A percentile compares a stretch with the other conserved stretches of the same genome.
Conservation (phyloP, 2,113 vertebrate genomes). For the Phylloscopus trochiloides region DNA sequence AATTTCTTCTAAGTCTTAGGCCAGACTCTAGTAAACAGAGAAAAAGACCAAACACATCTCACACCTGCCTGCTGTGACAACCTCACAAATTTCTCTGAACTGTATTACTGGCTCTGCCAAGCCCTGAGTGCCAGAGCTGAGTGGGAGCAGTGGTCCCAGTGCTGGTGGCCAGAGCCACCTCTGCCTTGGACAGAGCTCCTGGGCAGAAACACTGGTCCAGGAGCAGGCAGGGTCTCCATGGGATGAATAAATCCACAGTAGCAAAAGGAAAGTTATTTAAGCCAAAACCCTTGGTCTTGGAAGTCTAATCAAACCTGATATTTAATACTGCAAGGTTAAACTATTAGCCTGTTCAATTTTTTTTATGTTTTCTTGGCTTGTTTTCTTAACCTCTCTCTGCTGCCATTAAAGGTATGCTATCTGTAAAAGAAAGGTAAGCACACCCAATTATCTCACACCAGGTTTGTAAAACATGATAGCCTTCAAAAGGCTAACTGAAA, state of each 20-base stretch:
- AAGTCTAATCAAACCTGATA: not conserved
- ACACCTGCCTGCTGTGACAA: not conserved
- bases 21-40: not conserved
- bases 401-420: not conserved
- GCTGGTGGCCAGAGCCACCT: rapidly evolving
- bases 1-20: not conserved
- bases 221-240: not conserved
- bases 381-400: not conserved
- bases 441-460: not conserved
- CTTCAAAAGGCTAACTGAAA: not conserved
- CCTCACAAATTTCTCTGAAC: not conserved
- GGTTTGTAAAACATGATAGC: not conserved
- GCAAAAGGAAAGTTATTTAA: not conserved
- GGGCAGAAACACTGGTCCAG: not conserved
- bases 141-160: not conserved
- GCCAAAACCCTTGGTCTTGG: not conserved
- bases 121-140: not conserved
- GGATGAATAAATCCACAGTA: not conserved
- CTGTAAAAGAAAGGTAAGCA: not conserved
- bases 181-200: not conserved
- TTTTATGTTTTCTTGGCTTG: not conserved
- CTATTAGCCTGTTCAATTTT: not conserved
- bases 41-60: not conserved
- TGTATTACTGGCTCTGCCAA: not conserved
- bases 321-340: not conserved